Percentiles rank a stretch among this genome's conserved stretches.
Evolutionary conservation across 2,113 vertebrate species (phyloP).

Genomic region (Axis porcinus): DNA sequence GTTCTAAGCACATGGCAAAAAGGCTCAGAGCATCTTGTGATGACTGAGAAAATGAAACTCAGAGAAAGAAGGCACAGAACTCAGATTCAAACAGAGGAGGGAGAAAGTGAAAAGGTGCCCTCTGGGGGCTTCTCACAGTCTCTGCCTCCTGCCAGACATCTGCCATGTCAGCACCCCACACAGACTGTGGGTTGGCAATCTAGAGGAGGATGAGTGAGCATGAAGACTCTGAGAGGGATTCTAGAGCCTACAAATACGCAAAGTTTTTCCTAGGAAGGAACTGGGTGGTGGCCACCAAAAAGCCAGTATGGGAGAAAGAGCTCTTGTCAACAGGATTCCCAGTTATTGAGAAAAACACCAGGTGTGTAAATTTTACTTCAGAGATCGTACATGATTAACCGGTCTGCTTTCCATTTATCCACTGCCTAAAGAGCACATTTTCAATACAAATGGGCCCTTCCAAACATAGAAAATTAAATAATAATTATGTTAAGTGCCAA

Average conservation of each 20-base stretch:
- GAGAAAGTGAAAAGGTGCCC: not conserved
- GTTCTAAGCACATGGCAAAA: not conserved
- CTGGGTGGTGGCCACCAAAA: not conserved
- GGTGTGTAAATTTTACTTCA: conserved; percentile 6
- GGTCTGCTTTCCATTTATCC: not conserved
- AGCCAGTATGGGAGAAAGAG: not conserved
- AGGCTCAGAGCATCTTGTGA: not conserved
- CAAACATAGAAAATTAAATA: conserved; percentile 41
- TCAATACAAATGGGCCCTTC: not conserved
- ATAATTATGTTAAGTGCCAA: not conserved
- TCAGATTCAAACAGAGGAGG: not conserved
- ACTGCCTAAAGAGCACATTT: not conserved
- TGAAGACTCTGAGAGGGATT: not conserved
- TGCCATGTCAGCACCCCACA: not conserved
- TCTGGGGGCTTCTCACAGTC: not conserved
- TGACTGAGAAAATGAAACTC: not conserved
- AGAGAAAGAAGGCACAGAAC: not conserved
- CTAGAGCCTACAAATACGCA: not conserved
- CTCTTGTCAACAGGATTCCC: not conserved
- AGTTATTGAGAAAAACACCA: conserved; percentile 19
- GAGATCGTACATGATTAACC: not conserved
- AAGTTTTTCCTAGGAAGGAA: not conserved
- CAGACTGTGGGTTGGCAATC: not conserved
- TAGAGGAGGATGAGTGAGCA: not conserved
- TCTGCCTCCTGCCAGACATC: not conserved